Evolutionary conservation across 1,140 invertebrate genomes (phyloP).

Genomic region (Phocides pigmalion): DNA sequence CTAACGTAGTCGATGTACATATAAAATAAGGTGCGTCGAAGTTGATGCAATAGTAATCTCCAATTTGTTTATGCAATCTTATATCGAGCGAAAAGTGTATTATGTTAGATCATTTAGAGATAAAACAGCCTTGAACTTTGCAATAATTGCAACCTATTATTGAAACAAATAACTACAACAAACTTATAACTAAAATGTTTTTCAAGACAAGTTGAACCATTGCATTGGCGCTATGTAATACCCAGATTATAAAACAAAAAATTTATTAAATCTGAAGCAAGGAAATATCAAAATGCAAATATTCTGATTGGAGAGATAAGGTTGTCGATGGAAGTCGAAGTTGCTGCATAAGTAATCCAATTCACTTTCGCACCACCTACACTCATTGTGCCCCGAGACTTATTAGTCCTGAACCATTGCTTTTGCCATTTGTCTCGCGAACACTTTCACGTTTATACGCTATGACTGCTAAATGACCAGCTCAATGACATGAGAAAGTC

Average conservation of each 20-base stretch:
- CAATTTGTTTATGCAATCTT: too few relatives aligned
- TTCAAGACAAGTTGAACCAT: too few relatives aligned
- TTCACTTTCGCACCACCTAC: constrained; percentile 43
- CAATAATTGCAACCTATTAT: too few relatives aligned
- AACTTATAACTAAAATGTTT: too few relatives aligned
- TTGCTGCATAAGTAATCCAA: constrained; percentile 38
- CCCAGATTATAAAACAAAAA: too few relatives aligned
- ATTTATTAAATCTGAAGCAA: not conserved
- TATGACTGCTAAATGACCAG: constrained; percentile 51
- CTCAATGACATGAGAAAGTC: constrained; percentile 48
- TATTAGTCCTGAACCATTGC: constrained; percentile 53
- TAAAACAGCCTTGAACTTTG: constrained; percentile 5
- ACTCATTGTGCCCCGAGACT: constrained; percentile 46
- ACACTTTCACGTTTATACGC: constrained; percentile 57
- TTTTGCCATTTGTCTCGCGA: constrained; percentile 51
- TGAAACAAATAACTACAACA: constrained; percentile 6
- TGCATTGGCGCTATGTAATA: too few relatives aligned
- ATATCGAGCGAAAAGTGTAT: too few relatives aligned
- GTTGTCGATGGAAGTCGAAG: constrained; percentile 30
- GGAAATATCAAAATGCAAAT: constrained; percentile 21
- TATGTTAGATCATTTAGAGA: not conserved
- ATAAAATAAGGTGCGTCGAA: too few relatives aligned
- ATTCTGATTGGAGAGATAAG: constrained; percentile 28
- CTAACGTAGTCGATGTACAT: too few relatives aligned
- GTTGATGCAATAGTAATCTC: too few relatives aligned